Evolutionary conservation across 2,797 vertebrate species (phyloP).

Genomic region (Eleutherodactylus coqui): DNA sequence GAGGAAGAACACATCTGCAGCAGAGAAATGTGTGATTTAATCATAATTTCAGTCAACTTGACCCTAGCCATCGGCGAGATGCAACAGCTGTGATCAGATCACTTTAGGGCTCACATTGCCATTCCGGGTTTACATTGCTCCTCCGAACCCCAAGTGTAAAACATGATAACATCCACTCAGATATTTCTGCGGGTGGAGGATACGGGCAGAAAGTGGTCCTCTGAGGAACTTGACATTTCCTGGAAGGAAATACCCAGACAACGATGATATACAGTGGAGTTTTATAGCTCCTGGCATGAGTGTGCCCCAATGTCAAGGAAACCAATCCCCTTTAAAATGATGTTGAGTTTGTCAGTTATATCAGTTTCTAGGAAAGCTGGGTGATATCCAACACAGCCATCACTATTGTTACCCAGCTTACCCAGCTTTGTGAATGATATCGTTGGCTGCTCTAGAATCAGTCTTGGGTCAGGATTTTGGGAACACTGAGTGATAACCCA

Average conservation of each 20-base stretch:
- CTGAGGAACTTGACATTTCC: conserved; percentile 50
- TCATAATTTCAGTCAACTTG: too few species aligned
- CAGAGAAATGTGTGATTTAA: neutral
- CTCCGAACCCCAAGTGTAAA: neutral
- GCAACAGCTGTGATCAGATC: too few species aligned
- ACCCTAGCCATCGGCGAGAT: too few species aligned
- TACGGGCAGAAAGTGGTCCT: conserved; percentile 18
- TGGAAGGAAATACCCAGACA: conserved; percentile 50
- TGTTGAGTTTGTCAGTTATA: neutral
- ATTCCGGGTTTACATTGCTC: too few species aligned
- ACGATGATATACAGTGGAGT: conserved; percentile 24
- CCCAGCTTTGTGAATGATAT: too few species aligned
- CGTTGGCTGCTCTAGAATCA: too few species aligned
- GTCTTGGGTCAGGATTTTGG: too few species aligned
- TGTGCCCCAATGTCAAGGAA: neutral
- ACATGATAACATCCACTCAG: neutral
- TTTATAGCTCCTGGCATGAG: conserved; percentile 19
- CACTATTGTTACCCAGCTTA: too few species aligned
- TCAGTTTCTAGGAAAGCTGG: neutral
- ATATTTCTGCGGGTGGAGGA: conserved; percentile 34
- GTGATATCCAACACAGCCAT: too few species aligned
- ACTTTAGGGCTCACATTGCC: neutral
- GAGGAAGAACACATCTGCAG: neutral
- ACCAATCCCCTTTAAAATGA: neutral
- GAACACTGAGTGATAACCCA: too few species aligned